These are phyloP conservation scores for Coilia nasus DNA, from an alignment of 2,797 vertebrate genomes.

Conservation along the genomic window DNA sequence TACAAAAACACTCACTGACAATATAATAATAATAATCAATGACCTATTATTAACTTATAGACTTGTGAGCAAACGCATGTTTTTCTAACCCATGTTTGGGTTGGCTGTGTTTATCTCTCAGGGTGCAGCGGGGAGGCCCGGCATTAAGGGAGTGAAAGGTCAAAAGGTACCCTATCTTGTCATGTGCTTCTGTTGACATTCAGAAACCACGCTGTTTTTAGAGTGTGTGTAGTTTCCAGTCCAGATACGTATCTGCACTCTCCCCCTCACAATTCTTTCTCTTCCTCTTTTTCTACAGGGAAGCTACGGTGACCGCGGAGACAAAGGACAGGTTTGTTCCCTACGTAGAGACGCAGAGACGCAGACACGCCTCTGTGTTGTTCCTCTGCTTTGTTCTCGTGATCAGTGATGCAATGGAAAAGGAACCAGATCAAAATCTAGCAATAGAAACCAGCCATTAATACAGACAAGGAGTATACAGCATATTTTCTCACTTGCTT, in stretches of 20 bases:
- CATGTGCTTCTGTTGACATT: not conserved
- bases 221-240: conserved; percentile 44
- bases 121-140: conserved; percentile 69
- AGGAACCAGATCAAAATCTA: too few species aligned
- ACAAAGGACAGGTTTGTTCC: conserved; percentile 78
- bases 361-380: not conserved
- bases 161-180: conserved; percentile 65
- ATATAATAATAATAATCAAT: too few species aligned
- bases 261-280: conserved; percentile 27
- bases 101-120: conserved; percentile 42
- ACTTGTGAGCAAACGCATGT: too few species aligned
- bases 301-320: conserved; percentile 64
- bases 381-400: not conserved
- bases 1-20: not conserved
- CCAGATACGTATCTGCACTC: not conserved
- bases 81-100: not conserved
- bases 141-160: conserved; percentile 67
- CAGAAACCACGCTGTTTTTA: conserved; percentile 2
- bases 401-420: not conserved
- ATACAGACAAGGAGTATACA: too few species aligned
- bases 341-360: not conserved
- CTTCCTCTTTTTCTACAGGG: conserved; percentile 67
- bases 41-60: too few species aligned
- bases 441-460: too few species aligned
- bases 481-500: too few species aligned